Conservation (phyloP, 1,140 invertebrate species). For the Reticulitermes speratus region DNA sequence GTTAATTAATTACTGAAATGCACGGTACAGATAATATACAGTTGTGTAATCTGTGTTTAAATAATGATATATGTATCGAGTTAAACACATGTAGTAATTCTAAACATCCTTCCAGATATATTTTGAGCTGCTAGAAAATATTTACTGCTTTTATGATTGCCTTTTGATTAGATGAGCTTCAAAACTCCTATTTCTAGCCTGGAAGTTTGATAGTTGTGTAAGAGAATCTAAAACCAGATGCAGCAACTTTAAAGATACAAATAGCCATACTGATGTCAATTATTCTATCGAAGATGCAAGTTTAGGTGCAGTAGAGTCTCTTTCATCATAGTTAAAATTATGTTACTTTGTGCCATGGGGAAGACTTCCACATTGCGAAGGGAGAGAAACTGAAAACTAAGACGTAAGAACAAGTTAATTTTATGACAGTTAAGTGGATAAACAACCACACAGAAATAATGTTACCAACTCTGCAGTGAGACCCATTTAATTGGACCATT, state of each 20-base stretch:
- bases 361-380: too few relatives aligned
- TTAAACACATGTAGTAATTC: neutral
- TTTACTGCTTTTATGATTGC: neutral
- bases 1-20: too few relatives aligned
- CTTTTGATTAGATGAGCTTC: neutral
- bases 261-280: too few relatives aligned
- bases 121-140: neutral
- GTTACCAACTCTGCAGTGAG: neutral
- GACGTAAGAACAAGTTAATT: too few relatives aligned
- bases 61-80: neutral
- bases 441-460: slow-evolving; percentile 1
- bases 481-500: neutral
- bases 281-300: too few relatives aligned
- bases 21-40: too few relatives aligned
- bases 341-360: too few relatives aligned
- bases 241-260: too few relatives aligned
- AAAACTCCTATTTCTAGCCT: neutral
- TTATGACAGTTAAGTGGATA: too few relatives aligned
- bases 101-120: neutral
- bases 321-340: too few relatives aligned
- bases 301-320: too few relatives aligned
- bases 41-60: neutral
- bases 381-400: too few relatives aligned
- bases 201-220: neutral
- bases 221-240: neutral